Evolutionary conservation across 1,140 invertebrate genomes (phyloP), one percentile per base, ranked within the genome.

Genomic region (Radopholus similis): DNA sequence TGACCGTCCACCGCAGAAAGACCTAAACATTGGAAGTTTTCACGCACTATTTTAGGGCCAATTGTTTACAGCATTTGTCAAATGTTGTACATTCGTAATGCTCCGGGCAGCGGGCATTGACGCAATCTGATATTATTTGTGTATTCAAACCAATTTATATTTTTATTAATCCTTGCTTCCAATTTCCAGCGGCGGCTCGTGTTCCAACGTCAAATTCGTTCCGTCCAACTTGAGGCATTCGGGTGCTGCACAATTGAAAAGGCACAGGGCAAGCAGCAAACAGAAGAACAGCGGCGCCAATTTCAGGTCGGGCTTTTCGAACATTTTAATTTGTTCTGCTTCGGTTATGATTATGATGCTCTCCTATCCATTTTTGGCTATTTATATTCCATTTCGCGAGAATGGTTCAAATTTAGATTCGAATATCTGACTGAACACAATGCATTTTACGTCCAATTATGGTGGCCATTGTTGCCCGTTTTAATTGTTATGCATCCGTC

Each of bases 51-150:
- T 13, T 51, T 51, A 26, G 47, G 6, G 15, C 15, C 15, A 9
- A 15, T 21, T 9, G 34, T 3, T 54, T 53, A 64, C 63, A 64
- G 54, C 63, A 64, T 64, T 62, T 62, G 11, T 62, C 40, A 23
- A 34, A n/a, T 2, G 2, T 23, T 11, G 40, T 62, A 6, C 58
- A 62, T 26, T 62, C 58, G 18, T 62, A 62, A 13, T 18, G 9
- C 2, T 62, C 58, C 1, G 58, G 58, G 28, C 58, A 62, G 6
- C 49, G 42, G 23, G 15, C 0, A 34, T 62, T 62, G 0, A 62
- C 40, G 49, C 58, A 62, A 30, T 28, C 58, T 62, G 28, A 23
- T 26, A 49, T n/a, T 23, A 8, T 38, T 28, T 21, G 26, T 21
- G n/a, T n/a, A n/a, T n/a, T n/a, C n/a, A n/a, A n/a, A n/a, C n/a